phyloP scores from a whole-genome alignment of 2,797 vertebrate genomes.

The Arnoldichthys spilopterus region DNA sequence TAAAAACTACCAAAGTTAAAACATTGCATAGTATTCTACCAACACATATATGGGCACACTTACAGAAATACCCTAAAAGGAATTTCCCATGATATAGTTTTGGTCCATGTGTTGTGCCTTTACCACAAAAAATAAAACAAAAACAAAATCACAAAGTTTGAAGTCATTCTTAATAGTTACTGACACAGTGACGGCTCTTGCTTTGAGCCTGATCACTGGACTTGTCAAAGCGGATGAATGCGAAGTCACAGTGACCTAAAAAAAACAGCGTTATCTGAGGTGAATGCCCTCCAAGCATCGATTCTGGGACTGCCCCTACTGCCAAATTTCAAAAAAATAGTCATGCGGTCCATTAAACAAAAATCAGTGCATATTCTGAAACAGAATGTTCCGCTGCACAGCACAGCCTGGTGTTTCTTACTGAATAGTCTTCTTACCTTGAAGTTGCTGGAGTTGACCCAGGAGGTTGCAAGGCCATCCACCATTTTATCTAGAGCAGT shows the following conservation, averaged over 20 bases:
- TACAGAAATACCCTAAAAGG: background rate
- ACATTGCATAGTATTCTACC: background rate
- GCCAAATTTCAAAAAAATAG: slow-evolving; percentile 3
- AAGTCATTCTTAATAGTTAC: slow-evolving; percentile 17
- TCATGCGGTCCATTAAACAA: background rate
- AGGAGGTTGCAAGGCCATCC: slow-evolving; percentile 92
- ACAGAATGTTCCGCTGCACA: background rate
- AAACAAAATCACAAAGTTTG: slow-evolving; percentile 9
- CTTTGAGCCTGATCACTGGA: slow-evolving; percentile 24
- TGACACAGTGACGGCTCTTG: slow-evolving; percentile 10
- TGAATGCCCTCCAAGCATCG: slow-evolving; percentile 18
- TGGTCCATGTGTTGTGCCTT: no score
- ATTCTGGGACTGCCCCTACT: slow-evolving; percentile 29
- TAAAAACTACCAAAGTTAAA: background rate
- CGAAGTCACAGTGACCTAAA: slow-evolving; percentile 41
- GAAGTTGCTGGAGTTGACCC: slow-evolving; percentile 99
- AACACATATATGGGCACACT: background rate
- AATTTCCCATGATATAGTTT: no score
- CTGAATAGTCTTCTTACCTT: slow-evolving; percentile 83
- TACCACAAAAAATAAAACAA: background rate
- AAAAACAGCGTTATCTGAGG: slow-evolving; percentile 10
- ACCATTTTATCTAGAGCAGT: slow-evolving; percentile 95
- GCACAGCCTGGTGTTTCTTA: background rate
- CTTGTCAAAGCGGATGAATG: slow-evolving; percentile 1
- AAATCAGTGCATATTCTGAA: background rate